phyloP scores from a whole-genome alignment of 2,113 vertebrate species.

The Tachuris rubrigastra region DNA sequence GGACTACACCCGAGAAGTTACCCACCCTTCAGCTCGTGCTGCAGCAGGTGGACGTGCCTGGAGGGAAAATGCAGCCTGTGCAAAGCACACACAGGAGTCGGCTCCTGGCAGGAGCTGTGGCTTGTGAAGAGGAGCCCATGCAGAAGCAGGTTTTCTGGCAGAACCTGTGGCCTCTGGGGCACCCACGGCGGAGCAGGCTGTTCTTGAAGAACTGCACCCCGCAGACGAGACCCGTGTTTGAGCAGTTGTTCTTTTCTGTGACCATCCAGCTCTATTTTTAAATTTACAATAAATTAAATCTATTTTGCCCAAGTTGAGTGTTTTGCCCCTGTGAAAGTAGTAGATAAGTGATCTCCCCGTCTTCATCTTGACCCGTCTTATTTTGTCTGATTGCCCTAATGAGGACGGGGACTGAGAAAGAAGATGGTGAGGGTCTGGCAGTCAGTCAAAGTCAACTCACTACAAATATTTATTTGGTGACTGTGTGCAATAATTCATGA shows the following conservation, averaged over 20 bases:
- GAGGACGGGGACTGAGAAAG: background rate
- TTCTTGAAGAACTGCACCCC: background rate
- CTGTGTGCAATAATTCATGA: background rate
- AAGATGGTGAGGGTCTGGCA: background rate
- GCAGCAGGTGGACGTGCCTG: background rate
- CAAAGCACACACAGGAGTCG: background rate
- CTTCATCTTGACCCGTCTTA: background rate
- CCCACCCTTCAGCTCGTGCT: background rate
- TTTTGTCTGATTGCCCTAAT: background rate
- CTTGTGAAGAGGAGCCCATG: background rate
- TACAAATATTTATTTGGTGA: background rate
- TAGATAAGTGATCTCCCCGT: rapidly evolving
- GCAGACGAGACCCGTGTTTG: background rate
- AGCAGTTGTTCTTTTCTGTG: background rate
- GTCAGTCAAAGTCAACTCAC: background rate
- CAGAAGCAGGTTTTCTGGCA: background rate
- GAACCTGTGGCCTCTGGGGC: background rate
- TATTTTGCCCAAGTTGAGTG: background rate
- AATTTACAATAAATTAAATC: background rate
- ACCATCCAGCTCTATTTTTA: background rate
- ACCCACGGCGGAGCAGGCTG: rapidly evolving
- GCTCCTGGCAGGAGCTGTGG: background rate
- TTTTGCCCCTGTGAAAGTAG: background rate
- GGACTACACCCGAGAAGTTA: background rate
- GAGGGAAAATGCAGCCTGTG: background rate